Base-by-base conservation (phyloP, 2,888 invertebrate genomes). In the Danaus chrysippus region DNA sequence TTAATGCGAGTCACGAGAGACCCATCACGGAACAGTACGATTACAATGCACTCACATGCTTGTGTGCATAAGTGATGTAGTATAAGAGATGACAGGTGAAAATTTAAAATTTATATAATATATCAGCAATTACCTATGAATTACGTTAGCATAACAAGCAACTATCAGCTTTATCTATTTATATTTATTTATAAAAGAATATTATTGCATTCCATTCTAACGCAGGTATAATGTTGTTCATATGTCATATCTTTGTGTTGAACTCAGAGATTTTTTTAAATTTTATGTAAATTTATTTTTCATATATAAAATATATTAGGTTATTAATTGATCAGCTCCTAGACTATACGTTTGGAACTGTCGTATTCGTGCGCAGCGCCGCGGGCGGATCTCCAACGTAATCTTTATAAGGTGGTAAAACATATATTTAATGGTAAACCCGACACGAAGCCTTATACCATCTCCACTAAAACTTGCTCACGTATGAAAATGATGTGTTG, bases 371-470 rank as follows among this genome's bases (percentile, higher is more conserved):
- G 89, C 87, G 64, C 80, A 82, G 77, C 79, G 87, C 87, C 82
- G 76, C 76, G 68, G 83, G 84, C 77, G 75, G 73, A 87, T 87
- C 87, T 77, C 77, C 73, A 76, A 78, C 87, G 79, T 86, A 81
- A 87, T 89, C 89, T 89, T 87, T 89, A 89, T 87, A 89, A 91
- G 87, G 90, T 89, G 90, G 88, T 91, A 89, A 90, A 90, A 90
- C 90, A 89, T 89, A 89, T 89, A 89, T 89, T 89, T 88, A 89
- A 90, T 86, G 86, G 83, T 89, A 88, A 88, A 84, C 74, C 78
- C 75, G 77, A 80, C 86, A 83, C 84, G 86, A 83, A 76, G 71
- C 75, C 74, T 72, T 70, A 61, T 66, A 68, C 58, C 62, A 67
- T 64, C 65, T 63, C 69, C 67, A 67, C 67, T 68, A 69, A 67